Evolutionary conservation across 1,140 invertebrate genomes (phyloP), one percentile per base, ranked within the genome.

Genomic region (Pomacea maculata): DNA sequence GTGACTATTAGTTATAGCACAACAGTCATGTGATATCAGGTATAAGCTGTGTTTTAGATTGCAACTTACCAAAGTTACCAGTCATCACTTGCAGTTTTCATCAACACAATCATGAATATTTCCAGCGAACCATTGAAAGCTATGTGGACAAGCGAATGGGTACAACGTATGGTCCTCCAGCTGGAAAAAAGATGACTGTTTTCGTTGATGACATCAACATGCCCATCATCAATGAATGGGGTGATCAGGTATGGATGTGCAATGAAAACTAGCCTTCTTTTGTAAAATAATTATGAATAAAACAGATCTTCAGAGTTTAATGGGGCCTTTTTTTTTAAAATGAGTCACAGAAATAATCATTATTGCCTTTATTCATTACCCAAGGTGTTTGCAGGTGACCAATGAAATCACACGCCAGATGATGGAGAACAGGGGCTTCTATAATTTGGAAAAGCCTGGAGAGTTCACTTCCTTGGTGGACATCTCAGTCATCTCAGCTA

Each of bases 181-280:
- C 95, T 86, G 97, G 96, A 11, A 97, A 96, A 85, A 97, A 97
- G 90, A 96, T 99, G 95, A 94, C 97, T 10, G 94, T 98, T 15
- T 99, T 99, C 86, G 95, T 99, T 83, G 98, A 99, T 88, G 98
- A 99, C 89, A 95, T 99, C 78, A 99, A 98, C 92, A 93, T 99
- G 87, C 98, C 98, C 0, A 94, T 98, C 89, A 97, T 98, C 70
- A 99, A 98, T 90, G 96, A 97, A 89, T 97, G 96, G 96, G 96
- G 96, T 55, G 96, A 97, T 93, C 96, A 97, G 93, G 94, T 94
- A 90, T 76, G 78, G 57, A 11, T 70, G n/a, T 25, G 21, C 14
- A 70, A 15, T 1, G 21, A 6, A 21, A 14, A 70, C n/a, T 70
- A 12, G 34, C 34, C 34, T 70, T 11, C 67, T 34, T 70, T 70